Evolutionary conservation across 1,140 invertebrate genomes (phyloP).

Genomic region (Scaptomyza montana): DNA sequence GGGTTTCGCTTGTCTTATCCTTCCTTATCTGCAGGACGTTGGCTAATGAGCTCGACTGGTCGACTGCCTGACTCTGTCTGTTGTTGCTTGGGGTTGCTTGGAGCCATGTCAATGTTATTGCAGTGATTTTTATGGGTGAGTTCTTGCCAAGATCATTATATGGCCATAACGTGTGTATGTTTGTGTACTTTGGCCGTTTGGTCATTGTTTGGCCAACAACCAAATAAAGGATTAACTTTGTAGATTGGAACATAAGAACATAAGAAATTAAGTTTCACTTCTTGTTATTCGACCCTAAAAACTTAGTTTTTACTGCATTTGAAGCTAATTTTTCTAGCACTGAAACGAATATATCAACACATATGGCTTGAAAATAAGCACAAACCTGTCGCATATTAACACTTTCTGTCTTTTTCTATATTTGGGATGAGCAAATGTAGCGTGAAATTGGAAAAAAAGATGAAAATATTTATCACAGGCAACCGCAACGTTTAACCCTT

Average conservation of each 20-base stretch:
- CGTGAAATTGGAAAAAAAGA: slow-evolving; percentile 72
- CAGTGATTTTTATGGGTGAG: slow-evolving; percentile 71
- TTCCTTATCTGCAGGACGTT: slow-evolving; percentile 70
- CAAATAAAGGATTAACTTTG: slow-evolving; percentile 65
- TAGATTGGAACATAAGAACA: slow-evolving; percentile 39
- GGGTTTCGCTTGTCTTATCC: slow-evolving; percentile 49
- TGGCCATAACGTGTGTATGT: slow-evolving; percentile 70
- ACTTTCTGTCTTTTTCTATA: slow-evolving; percentile 53
- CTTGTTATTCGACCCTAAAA: slow-evolving; percentile 9
- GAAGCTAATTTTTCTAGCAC: slow-evolving; percentile 61
- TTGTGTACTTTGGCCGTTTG: slow-evolving; percentile 20
- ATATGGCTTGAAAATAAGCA: slow-evolving; percentile 45
- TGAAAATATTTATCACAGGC: slow-evolving; percentile 2
- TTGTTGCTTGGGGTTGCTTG: slow-evolving; percentile 35
- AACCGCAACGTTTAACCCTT: slow-evolving; percentile 71
- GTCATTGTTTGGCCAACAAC: slow-evolving; percentile 37
- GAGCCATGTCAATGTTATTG: slow-evolving; percentile 74
- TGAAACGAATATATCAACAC: slow-evolving; percentile 47
- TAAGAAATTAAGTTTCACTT: slow-evolving; percentile 66
- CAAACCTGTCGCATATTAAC: slow-evolving; percentile 70
- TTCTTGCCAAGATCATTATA: slow-evolving; percentile 68
- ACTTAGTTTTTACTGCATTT: slow-evolving; percentile 61
- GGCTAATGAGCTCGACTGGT: slow-evolving; percentile 69
- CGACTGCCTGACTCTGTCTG: slow-evolving; percentile 20
- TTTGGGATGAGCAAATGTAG: slow-evolving; percentile 58